A percentile compares a stretch with the other conserved stretches of the same genome.
These are phyloP conservation scores for Geophilus truncorum DNA, from an alignment of 2,888 invertebrate genomes.

Conservation along the genomic window DNA sequence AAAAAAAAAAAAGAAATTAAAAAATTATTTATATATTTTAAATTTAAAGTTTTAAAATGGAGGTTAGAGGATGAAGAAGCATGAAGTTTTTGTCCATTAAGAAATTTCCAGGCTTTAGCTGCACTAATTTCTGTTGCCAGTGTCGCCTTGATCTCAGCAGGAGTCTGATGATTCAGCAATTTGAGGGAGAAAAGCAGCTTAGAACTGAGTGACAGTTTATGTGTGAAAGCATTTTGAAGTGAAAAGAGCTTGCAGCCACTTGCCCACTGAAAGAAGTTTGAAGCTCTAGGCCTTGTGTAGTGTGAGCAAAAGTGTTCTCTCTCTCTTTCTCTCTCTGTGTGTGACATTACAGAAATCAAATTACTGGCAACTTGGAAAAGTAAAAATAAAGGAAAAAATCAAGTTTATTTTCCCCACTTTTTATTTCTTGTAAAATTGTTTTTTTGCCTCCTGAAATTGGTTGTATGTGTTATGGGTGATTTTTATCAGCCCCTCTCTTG, in stretches of 20 bases:
- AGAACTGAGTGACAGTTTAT: constrained; percentile 24
- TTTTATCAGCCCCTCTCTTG: not conserved
- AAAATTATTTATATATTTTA: too few relatives aligned
- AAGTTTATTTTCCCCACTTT: not conserved
- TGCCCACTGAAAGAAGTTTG: constrained; percentile 9
- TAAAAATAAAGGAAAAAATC: not conserved
- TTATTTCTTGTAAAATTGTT: not conserved
- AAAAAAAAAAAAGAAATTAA: too few relatives aligned
- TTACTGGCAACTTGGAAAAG: constrained; percentile 6
- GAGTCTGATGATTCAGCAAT: constrained; percentile 27
- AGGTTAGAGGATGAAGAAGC: not conserved
- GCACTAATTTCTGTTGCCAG: constrained; percentile 15
- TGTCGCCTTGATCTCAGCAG: constrained; percentile 25
- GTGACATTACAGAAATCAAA: constrained; percentile 18
- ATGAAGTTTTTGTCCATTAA: not conserved
- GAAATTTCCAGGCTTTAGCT: constrained; percentile 13
- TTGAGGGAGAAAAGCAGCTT: constrained; percentile 27
- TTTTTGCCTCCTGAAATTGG: not conserved
- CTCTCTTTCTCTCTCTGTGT: not conserved
- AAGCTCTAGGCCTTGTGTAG: not conserved
- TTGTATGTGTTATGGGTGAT: not conserved
- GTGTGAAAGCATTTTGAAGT: constrained; percentile 27
- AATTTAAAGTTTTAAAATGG: not conserved
- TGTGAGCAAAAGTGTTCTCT: not conserved
- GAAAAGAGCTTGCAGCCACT: constrained; percentile 24